phyloP scores from a whole-genome alignment of 2,888 invertebrate species.

The Masnerella sp. region DNA sequence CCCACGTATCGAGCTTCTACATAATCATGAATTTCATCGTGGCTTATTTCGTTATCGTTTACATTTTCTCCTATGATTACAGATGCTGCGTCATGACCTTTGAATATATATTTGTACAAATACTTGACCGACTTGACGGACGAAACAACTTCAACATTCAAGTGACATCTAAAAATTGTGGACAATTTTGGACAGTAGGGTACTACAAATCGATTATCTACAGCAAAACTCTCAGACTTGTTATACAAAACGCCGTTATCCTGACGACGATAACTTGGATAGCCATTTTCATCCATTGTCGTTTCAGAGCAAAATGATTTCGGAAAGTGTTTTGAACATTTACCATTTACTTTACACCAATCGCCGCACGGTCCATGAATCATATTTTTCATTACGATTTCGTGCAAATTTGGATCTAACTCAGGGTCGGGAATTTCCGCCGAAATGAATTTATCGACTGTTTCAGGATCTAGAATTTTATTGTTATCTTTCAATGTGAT shows the following conservation, averaged over 20 bases:
- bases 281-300: too few species aligned
- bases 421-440: not conserved
- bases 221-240: too few species aligned
- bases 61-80: not conserved
- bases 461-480: not conserved
- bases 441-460: conserved; percentile 3
- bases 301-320: too few species aligned
- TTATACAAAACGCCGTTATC: too few species aligned
- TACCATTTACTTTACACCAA: too few species aligned
- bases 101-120: conserved; percentile 66
- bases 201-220: too few species aligned
- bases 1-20: conserved; percentile 60
- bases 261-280: too few species aligned
- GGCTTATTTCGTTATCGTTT: not conserved
- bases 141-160: conserved; percentile 67
- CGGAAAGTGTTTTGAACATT: too few species aligned
- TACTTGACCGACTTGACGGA: conserved; percentile 60
- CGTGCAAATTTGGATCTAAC: too few species aligned
- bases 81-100: conserved; percentile 52
- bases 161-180: conserved; percentile 57
- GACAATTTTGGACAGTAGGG: too few species aligned
- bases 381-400: too few species aligned
- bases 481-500: not conserved
- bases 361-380: too few species aligned
- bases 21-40: conserved; percentile 61